Conservation (phyloP, 2,113 vertebrate genomes). For the Spermophilus dauricus region DNA sequence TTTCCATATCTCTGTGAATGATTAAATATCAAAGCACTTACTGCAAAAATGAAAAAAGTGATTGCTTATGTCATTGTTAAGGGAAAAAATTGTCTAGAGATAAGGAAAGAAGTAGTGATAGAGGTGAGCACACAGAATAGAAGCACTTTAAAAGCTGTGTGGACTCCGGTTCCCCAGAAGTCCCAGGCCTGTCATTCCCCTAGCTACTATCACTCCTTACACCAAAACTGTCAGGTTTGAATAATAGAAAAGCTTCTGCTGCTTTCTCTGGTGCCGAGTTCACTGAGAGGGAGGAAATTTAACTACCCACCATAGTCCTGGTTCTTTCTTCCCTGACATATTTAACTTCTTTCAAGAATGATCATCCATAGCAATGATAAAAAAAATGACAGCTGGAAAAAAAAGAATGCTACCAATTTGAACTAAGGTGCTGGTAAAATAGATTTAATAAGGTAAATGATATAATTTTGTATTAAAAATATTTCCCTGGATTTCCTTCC, state of each 20-base stretch:
- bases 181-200: not conserved
- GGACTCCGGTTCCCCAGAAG: not conserved
- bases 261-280: not conserved
- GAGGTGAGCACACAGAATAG: not conserved
- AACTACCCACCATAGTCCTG: not conserved
- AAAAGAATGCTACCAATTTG: constrained; percentile 1
- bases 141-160: not conserved
- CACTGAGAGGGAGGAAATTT: not conserved
- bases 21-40: not conserved
- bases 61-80: not conserved
- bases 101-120: constrained; percentile 41
- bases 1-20: not conserved
- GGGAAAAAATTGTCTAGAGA: not conserved
- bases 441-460: not conserved
- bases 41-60: constrained; percentile 6
- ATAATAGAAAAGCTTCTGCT: constrained; percentile 16
- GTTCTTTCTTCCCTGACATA: constrained; percentile 63
- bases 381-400: constrained; percentile 17
- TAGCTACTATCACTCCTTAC: not conserved
- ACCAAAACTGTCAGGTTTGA: not conserved
- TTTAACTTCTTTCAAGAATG: constrained; percentile 12
- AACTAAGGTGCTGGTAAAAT: constrained; percentile 8
- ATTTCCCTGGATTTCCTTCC: not conserved
- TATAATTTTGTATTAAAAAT: not conserved
- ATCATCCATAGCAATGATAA: not conserved